Percentiles rank a stretch among this genome's conserved stretches.
phyloP scores from a whole-genome alignment of 2,888 invertebrate genomes.

The Chromoteleia sp. region DNA sequence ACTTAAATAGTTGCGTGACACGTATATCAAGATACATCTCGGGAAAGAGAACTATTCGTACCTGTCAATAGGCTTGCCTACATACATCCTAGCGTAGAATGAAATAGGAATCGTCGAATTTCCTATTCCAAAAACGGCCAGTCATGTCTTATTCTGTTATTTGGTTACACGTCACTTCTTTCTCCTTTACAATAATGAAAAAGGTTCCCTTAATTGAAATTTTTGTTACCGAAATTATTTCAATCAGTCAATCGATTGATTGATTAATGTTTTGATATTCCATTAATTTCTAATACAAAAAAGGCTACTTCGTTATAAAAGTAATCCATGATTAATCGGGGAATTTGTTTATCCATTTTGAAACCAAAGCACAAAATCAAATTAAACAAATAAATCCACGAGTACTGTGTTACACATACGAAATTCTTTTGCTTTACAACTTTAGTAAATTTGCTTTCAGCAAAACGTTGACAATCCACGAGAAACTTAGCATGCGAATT shows the following conservation, averaged over 20 bases:
- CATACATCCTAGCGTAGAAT: constrained; percentile 63
- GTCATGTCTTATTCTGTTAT: constrained; percentile 52
- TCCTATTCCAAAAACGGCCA: constrained; percentile 35
- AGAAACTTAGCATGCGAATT: constrained; percentile 54
- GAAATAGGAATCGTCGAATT: constrained; percentile 64
- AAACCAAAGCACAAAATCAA: too few species aligned
- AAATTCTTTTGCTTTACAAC: constrained; percentile 12
- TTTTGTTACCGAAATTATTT: constrained; percentile 48
- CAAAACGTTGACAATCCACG: constrained; percentile 43
- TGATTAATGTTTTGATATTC: constrained; percentile 38
- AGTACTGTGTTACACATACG: constrained; percentile 1
- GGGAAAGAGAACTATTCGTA: constrained; percentile 39
- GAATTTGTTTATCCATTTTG: too few species aligned
- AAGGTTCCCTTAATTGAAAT: constrained; percentile 46
- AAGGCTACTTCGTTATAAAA: neutral
- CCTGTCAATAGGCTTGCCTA: constrained; percentile 67
- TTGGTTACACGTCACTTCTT: constrained; percentile 25
- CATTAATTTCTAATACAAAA: neutral
- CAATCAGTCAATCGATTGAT: constrained; percentile 38
- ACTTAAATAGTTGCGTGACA: constrained; percentile 20
- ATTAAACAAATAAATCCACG: too few species aligned
- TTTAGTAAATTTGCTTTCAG: constrained; percentile 45
- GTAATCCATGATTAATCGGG: too few species aligned
- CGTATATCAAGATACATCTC: constrained; percentile 37
- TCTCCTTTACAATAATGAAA: constrained; percentile 17